Evolutionary conservation across 2,888 invertebrate species (phyloP), one percentile per base, ranked within the genome.

Genomic region (Drosophila macrothrix): DNA sequence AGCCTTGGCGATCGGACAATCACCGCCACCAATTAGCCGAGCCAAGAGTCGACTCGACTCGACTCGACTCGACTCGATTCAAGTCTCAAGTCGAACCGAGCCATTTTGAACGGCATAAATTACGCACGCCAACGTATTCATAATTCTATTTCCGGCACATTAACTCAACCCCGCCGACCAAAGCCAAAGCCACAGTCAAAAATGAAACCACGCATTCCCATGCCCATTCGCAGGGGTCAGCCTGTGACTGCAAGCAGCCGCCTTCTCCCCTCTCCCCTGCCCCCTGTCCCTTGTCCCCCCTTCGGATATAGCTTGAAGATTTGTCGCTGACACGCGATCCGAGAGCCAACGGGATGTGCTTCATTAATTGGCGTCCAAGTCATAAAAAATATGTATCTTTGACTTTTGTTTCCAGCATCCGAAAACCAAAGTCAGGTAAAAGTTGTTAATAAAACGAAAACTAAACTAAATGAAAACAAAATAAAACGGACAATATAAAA

Each of bases 81-180:
- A 46, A 25, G 25, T 4, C 25, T 25, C 25, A 46, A 16, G 25
- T 46, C 46, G 78, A 76, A 71, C 72, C 78, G 78, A 76, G 73
- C 73, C 78, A 76, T 88, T 81, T 88, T 76, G 68, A 85, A 81
- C 64, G 69, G 78, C 87, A 88, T 85, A 88, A 88, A 88, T 88
- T 86, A 85, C 84, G 89, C 89, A 85, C 87, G 85, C 87, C 89
- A 86, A 86, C 88, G 77, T 90, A 86, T 87, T 85, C 90, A 90
- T 88, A 88, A 88, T 88, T 88, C 88, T 88, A 90, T 88, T 88
- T 88, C 87, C 87, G 87, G 86, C 87, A 90, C 88, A 89, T 85
- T 85, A 87, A 67, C 80, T 70, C 68, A 72, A 61, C 75, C 64
- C 78, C 58, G 9, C 68, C 61, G 53, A 37, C 35, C 49, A 25